Evolutionary conservation across 1,140 invertebrate genomes (phyloP).

Genomic region (Caerostris extrusa): DNA sequence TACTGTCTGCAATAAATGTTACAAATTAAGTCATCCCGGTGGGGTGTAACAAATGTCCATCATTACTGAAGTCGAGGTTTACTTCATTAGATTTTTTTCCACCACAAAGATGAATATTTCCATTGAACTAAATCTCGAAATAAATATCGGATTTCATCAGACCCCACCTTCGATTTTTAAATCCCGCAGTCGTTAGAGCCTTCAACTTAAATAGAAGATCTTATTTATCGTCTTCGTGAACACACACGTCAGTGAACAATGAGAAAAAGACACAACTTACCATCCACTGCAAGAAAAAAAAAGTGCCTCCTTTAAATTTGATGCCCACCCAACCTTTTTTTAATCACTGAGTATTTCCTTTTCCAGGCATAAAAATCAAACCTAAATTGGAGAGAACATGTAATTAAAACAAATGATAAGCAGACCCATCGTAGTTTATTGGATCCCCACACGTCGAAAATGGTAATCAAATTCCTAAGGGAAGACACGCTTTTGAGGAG

Average conservation of each 20-base stretch:
- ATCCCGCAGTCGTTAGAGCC: neutral
- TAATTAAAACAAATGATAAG: slow-evolving; percentile 34
- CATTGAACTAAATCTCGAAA: neutral
- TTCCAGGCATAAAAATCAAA: too few species aligned
- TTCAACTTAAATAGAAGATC: neutral
- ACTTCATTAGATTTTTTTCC: neutral
- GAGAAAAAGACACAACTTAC: too few species aligned
- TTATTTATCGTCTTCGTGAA: too few species aligned
- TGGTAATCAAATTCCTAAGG: neutral
- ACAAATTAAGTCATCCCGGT: neutral
- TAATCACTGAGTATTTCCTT: neutral
- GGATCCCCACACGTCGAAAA: neutral
- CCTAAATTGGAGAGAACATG: neutral
- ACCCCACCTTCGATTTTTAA: neutral
- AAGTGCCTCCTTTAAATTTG: too few species aligned
- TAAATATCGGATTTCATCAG: neutral
- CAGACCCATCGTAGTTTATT: neutral
- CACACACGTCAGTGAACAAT: too few species aligned
- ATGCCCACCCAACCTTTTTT: too few species aligned
- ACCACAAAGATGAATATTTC: neutral
- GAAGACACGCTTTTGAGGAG: neutral
- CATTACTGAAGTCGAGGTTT: neutral
- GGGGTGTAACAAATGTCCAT: neutral
- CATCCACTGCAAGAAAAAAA: too few species aligned
- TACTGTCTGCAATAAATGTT: neutral